Base-by-base conservation (phyloP, 2,113 vertebrate genomes). In the Grus americana region DNA sequence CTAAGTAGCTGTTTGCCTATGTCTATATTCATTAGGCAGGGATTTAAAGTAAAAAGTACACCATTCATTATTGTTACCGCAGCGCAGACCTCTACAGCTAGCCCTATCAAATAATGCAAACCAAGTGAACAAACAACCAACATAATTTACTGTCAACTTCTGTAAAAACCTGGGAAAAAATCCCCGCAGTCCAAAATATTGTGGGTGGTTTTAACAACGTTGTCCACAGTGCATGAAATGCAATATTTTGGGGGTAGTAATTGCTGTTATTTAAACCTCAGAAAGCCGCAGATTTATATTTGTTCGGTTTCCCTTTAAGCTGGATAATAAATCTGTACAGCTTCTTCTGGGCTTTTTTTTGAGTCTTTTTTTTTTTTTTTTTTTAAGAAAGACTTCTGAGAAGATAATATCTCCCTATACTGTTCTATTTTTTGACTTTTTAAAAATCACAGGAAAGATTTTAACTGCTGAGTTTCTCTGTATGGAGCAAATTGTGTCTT, bases 401-500 rank as follows among this genome's bases (percentile, higher is more conserved):
- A 94, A 95, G 90, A 90, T 97, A 97, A 95, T 97, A 97, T 94
- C 97, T 98, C 55, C 94, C 78, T 93, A 61, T 94, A 95, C 71
- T 73, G 36, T 92, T 90, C 95, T 97, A 74, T 92, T 95, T 94
- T 92, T 52, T 88, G 29, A 7, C 19, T 89, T 92, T 92, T 97
- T 96, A 94, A 95, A 98, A 97, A 97, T 95, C 86, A 95, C 68
- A 65, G 49, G 82, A 91, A 97, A 96, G 19, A 66, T 95, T 95
- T 92, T 90, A 95, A 71, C 63, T 57, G 68, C 96, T 96, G 96
- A 86, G 90, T 97, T 97, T 92, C 95, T 96, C 92, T 94, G 18
- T 86, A 80, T 73, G 88, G 84, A 97, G 72, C 76, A 97, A 98
- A 97, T 96, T 97, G 97, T 97, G 79, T 96, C 97, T 97, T 98